Evolutionary conservation across 2,797 vertebrate genomes (phyloP).

Genomic region (Fistularia tabacaria): DNA sequence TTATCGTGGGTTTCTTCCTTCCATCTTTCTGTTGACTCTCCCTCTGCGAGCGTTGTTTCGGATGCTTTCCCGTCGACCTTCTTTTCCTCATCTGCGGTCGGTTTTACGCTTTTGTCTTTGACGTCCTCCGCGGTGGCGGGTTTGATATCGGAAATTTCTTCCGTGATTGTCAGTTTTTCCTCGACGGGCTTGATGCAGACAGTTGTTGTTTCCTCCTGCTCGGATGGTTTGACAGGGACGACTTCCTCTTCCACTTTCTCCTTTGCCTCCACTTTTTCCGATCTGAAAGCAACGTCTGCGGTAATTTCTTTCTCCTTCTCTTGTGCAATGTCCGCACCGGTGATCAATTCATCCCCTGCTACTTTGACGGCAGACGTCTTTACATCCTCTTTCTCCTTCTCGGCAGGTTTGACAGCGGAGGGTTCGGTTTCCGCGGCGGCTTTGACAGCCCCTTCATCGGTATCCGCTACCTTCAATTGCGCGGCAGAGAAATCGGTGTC

Average conservation of each 20-base stretch:
- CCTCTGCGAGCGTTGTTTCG: slow-evolving; percentile 25
- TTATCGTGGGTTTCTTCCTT: slow-evolving; percentile 14
- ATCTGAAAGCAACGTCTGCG: slow-evolving; percentile 4
- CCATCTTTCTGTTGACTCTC: slow-evolving; percentile 31
- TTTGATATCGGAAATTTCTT: slow-evolving; percentile 20
- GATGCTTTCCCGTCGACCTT: slow-evolving; percentile 20
- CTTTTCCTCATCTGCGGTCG: slow-evolving; percentile 16
- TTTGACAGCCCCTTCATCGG: slow-evolving; percentile 18
- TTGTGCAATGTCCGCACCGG: slow-evolving; percentile 9
- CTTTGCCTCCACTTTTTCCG: slow-evolving; percentile 22
- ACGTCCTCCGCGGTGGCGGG: slow-evolving; percentile 18
- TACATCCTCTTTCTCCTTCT: slow-evolving; percentile 10
- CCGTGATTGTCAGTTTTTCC: slow-evolving; percentile 22
- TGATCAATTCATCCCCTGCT: no score
- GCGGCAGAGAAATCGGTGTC: slow-evolving; percentile 10
- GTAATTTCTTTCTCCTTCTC: slow-evolving; percentile 2
- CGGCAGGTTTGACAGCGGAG: slow-evolving; percentile 8
- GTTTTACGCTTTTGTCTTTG: slow-evolving; percentile 25
- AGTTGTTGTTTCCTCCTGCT: slow-evolving; percentile 25
- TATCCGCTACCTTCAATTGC: slow-evolving; percentile 14
- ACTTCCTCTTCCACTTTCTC: slow-evolving; percentile 31
- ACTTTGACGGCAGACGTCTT: slow-evolving; percentile 23
- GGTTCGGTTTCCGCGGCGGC: slow-evolving; percentile 19
- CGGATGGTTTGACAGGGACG: slow-evolving; percentile 14
- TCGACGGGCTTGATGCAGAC: slow-evolving; percentile 15